Conservation (phyloP, 2,797 vertebrate species). For the Chaunax sp. region DNA sequence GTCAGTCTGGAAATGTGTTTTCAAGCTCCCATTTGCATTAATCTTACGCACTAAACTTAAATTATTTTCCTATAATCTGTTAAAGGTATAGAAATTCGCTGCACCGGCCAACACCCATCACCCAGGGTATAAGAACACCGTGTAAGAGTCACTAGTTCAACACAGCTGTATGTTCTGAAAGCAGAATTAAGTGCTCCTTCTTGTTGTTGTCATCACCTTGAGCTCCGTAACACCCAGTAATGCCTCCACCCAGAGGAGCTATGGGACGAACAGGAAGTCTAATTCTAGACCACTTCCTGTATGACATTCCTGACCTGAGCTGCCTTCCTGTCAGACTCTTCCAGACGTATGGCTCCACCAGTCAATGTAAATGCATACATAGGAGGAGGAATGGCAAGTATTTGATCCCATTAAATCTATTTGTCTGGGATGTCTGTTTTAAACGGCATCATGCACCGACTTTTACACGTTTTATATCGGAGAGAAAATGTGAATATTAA, state of each 20-base stretch:
- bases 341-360: neutral
- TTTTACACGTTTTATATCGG: neutral
- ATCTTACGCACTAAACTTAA: no score
- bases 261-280: conserved; percentile 82
- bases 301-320: conserved; percentile 86
- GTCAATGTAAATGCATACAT: neutral
- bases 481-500: neutral
- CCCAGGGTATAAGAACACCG: no score
- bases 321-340: conserved; percentile 75
- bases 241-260: conserved; percentile 68
- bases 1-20: no score
- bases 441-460: neutral
- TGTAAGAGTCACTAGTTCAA: no score
- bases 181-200: neutral
- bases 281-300: conserved; percentile 86
- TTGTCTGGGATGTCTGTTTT: neutral
- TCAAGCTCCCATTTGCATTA: no score
- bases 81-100: no score
- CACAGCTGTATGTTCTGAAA: conserved; percentile 1
- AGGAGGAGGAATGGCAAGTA: neutral
- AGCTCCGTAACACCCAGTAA: conserved; percentile 46
- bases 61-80: no score
- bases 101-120: neutral
- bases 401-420: neutral
- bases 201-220: conserved; percentile 70